Evolutionary conservation across 2,797 vertebrate genomes (phyloP), one percentile per base, ranked within the genome.

Genomic region (Amniataba percoides): DNA sequence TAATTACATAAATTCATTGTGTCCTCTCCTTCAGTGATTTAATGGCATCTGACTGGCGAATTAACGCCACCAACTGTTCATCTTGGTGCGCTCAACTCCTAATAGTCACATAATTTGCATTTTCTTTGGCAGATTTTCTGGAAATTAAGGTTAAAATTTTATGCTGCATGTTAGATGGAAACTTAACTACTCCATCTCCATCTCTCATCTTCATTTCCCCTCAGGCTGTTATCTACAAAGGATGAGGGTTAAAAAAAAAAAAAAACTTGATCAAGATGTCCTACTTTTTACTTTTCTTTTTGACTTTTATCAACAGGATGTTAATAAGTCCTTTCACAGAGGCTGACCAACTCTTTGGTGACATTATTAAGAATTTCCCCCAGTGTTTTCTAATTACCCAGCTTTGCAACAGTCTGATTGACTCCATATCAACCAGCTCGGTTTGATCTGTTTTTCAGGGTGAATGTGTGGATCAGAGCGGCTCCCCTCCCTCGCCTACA

Each of bases 401-500:
- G 21, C 40, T 19, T 39, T 8, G 2, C 18, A 2, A 3, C 31
- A 23, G 42, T 27, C 45, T 27, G 10, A 49, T 19, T 27, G 14
- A 8, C 23, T 25, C 2, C 21, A 8, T 19, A 3, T 45, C 10
- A n/a, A 7, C 36, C 16, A 12, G 21, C 42, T 25, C 63, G 65
- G 27, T 8, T 55, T n/a, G 27, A 23, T 71, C 2, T 16, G 2
- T 58, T 53, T 59, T 34, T 60, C 1, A 62, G 52, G 39, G 27
- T 14, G 27, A n/a, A 43, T 14, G 64, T 60, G 21, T 48, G 66
- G 25, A 68, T 81, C 64, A 65, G 21, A 77, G 58, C 66, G 4
- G 21, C 66, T 34, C 46, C 46, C 72, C 68, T 16, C 76, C 51
- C 40, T 74, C n/a, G 3, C 52, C 61, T 70, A 13, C 82, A 81